These are phyloP conservation scores for Callocephalon fimbriatum DNA, from an alignment of 2,113 vertebrate species.

Conservation along the genomic window DNA sequence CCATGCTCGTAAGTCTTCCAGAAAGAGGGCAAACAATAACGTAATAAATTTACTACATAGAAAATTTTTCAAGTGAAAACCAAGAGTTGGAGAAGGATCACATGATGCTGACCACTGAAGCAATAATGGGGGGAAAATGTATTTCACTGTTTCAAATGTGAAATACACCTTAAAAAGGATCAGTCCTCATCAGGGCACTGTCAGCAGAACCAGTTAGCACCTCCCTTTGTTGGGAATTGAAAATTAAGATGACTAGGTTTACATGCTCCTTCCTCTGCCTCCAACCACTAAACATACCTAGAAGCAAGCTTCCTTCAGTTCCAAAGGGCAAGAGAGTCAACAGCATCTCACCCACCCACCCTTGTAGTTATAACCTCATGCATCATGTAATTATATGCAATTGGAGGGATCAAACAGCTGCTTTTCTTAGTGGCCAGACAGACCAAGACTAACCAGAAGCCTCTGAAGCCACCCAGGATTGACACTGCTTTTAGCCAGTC, in stretches of 20 bases:
- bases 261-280: background rate
- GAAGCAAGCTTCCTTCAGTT: background rate
- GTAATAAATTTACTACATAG: background rate
- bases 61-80: background rate
- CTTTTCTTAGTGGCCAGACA: background rate
- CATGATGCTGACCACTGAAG: background rate
- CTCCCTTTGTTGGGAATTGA: background rate
- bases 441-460: background rate
- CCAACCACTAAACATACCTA: background rate
- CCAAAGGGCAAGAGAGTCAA: background rate
- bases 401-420: background rate
- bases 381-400: background rate
- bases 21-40: background rate
- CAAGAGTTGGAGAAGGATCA: background rate
- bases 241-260: background rate
- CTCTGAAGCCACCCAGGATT: background rate
- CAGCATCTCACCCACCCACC: background rate
- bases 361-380: background rate
- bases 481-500: background rate
- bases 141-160: background rate
- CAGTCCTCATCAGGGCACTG: background rate
- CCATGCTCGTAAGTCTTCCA: fast-evolving
- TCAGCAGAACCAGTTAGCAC: background rate
- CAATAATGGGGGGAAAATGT: background rate
- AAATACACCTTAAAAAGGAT: background rate